A percentile compares a stretch with the other conserved stretches of the same genome.
Evolutionary conservation across 2,888 invertebrate species (phyloP).

Genomic region (Aethes cnicana): DNA sequence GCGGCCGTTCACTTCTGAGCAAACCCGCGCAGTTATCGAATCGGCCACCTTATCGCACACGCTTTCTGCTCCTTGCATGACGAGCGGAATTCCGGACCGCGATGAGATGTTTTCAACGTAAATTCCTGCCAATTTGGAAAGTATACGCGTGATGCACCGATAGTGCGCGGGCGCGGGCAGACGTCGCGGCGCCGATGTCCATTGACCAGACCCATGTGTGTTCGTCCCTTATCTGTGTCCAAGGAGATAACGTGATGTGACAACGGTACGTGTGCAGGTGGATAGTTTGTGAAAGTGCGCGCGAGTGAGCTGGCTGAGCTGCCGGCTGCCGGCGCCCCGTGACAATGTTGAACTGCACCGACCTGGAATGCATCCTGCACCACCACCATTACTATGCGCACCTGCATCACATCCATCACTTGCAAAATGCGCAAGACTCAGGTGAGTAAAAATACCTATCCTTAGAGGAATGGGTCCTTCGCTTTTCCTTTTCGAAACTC

Average conservation of each 20-base stretch:
- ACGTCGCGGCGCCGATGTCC: conserved; percentile 64
- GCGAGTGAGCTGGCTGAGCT: conserved; percentile 62
- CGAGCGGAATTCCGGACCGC: conserved; percentile 51
- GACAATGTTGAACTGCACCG: conserved; percentile 89
- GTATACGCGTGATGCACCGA: conserved; percentile 49
- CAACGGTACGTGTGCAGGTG: conserved; percentile 75
- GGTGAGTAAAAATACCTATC: conserved; percentile 64
- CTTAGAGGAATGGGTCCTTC: conserved; percentile 2
- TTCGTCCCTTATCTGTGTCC: conserved; percentile 54
- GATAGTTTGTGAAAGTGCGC: conserved; percentile 81
- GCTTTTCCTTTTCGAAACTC: conserved; percentile 43
- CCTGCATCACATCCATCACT: conserved; percentile 86
- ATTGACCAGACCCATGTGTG: conserved; percentile 52
- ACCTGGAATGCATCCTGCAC: conserved; percentile 89
- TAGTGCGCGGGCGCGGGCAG: conserved; percentile 53
- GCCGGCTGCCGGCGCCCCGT: conserved; percentile 60
- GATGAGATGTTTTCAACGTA: conserved; percentile 55
- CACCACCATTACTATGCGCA: conserved; percentile 89
- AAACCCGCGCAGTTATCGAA: conserved; percentile 51
- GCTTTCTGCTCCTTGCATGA: conserved; percentile 50
- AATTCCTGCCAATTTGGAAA: conserved; percentile 51
- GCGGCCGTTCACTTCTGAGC: conserved; percentile 59
- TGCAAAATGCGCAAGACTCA: conserved; percentile 85
- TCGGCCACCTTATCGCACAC: conserved; percentile 64
- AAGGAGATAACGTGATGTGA: conserved; percentile 80